phyloP scores from a whole-genome alignment of 2,888 invertebrate genomes.

The Tuberolachnus salignus region DNA sequence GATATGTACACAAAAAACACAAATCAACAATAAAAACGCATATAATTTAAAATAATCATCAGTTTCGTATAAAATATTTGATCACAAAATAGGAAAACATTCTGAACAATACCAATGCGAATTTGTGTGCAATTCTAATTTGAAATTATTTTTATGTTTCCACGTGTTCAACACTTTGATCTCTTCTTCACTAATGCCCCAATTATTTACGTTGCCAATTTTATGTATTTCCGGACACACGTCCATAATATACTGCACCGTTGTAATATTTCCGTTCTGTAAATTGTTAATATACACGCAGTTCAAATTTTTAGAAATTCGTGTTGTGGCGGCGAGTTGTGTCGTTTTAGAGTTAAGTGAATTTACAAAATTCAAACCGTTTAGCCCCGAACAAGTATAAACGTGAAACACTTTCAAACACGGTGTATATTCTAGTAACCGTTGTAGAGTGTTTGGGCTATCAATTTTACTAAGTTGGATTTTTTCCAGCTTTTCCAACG shows the following conservation, averaged over 20 bases:
- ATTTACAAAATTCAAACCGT: slow-evolving; percentile 62
- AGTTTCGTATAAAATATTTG: not conserved
- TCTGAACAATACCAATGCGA: slow-evolving; percentile 63
- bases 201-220: slow-evolving; percentile 64
- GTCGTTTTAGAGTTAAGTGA: slow-evolving; percentile 58
- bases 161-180: slow-evolving; percentile 61
- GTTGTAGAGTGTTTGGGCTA: slow-evolving; percentile 61
- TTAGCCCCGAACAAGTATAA: slow-evolving; percentile 63
- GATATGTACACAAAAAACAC: too few species aligned
- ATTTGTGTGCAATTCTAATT: slow-evolving; percentile 63
- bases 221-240: slow-evolving; percentile 62
- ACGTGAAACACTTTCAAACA: slow-evolving; percentile 62
- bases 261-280: slow-evolving; percentile 61
- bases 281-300: slow-evolving; percentile 64
- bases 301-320: slow-evolving; percentile 58
- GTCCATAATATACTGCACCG: slow-evolving; percentile 62
- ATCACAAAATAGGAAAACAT: slow-evolving; percentile 58
- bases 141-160: slow-evolving; percentile 62
- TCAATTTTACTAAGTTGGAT: slow-evolving; percentile 63
- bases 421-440: slow-evolving; percentile 62
- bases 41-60: too few species aligned
- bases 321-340: slow-evolving; percentile 57
- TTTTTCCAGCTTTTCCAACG: slow-evolving; percentile 61
- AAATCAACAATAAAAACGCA: too few species aligned
- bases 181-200: slow-evolving; percentile 62